These are phyloP conservation scores for Poecilia latipinna DNA, from an alignment of 2,113 vertebrate genomes.

Conservation along the genomic window DNA sequence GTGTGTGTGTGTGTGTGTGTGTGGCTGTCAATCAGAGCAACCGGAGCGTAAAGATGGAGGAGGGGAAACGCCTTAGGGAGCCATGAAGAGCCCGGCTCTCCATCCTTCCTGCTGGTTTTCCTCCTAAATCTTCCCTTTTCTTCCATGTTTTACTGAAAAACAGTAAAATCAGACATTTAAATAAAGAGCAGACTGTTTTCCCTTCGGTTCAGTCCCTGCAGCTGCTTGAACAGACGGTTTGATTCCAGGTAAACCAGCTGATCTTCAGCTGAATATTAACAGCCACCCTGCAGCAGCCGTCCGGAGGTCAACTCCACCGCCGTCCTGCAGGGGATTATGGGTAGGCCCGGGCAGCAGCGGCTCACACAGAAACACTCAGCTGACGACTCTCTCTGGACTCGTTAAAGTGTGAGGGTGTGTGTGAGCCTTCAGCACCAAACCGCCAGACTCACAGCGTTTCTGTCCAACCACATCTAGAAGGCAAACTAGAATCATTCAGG, in stretches of 20 bases:
- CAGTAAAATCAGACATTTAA: not conserved
- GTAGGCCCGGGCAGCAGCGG: constrained; percentile 29
- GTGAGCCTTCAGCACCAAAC: not conserved
- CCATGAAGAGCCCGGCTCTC: constrained; percentile 10
- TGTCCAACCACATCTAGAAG: too few relatives aligned
- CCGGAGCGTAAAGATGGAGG: constrained; percentile 54
- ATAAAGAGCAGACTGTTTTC: not conserved
- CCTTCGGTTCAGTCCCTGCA: not conserved
- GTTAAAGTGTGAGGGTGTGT: not conserved
- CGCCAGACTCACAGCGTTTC: too few relatives aligned
- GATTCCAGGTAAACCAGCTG: constrained; percentile 11
- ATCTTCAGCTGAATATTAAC: constrained; percentile 15
- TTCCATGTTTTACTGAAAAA: too few relatives aligned
- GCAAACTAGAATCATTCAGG: too few relatives aligned
- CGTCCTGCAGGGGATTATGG: constrained; percentile 62
- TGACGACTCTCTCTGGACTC: constrained; percentile 33
- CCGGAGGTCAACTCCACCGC: constrained; percentile 57
- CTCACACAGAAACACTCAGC: constrained; percentile 18
- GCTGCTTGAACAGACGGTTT: constrained; percentile 1
- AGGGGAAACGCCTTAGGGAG: constrained; percentile 49
- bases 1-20: constrained; percentile 24
- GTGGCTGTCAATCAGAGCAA: constrained; percentile 61
- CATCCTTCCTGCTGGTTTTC: not conserved
- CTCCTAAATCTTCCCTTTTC: too few relatives aligned
- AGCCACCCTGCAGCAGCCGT: constrained; percentile 34